Evolutionary conservation across 2,797 vertebrate genomes (phyloP).

Genomic region (Pseudochirops cupreus): DNA sequence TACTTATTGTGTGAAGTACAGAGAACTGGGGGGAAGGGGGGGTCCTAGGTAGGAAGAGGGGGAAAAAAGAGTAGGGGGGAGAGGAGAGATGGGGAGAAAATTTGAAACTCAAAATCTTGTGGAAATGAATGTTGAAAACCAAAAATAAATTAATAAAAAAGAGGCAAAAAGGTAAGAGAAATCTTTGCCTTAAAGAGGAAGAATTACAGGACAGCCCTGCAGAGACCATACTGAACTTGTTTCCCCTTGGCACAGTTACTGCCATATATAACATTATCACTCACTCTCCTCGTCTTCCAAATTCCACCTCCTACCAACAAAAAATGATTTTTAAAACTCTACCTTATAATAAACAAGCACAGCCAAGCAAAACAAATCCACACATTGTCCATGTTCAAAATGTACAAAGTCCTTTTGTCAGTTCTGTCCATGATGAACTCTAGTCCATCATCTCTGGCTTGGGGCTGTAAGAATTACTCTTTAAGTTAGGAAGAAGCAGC

Average conservation of each 20-base stretch:
- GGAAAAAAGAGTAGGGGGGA: background rate
- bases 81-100: no score
- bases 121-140: no score
- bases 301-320: background rate
- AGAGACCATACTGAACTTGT: background rate
- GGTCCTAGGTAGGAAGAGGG: background rate
- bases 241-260: background rate
- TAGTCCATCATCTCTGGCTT: slow-evolving; percentile 13
- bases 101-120: no score
- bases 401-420: no score
- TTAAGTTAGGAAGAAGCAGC: slow-evolving; percentile 16
- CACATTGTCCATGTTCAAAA: no score
- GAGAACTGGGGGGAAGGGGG: background rate
- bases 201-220: background rate
- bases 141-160: no score
- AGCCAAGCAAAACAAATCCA: no score
- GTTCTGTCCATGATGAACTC: no score
- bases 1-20: background rate
- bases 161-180: background rate
- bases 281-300: background rate
- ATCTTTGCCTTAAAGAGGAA: background rate
- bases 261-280: background rate
- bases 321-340: background rate
- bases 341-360: no score
- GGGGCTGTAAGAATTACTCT: background rate